phyloP scores from a whole-genome alignment of 2,888 invertebrate genomes.

The Lysandra bellargus region DNA sequence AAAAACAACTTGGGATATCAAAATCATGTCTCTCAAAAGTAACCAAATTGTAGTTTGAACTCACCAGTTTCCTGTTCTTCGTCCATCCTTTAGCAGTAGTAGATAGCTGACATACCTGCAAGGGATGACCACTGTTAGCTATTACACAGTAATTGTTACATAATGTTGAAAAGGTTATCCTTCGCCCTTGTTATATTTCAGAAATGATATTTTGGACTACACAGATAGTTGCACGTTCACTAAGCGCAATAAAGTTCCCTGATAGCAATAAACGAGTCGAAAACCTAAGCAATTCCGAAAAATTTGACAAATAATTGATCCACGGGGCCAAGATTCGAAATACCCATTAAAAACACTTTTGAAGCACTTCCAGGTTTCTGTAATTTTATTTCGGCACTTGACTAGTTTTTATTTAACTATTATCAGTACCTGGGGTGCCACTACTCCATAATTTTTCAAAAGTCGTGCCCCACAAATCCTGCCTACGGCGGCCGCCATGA shows the following conservation, averaged over 20 bases:
- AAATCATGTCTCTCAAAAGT: background rate
- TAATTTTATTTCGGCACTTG: slow-evolving; percentile 38
- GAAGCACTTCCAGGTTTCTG: slow-evolving; percentile 32
- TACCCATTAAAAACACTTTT: background rate
- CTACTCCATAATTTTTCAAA: slow-evolving; percentile 86
- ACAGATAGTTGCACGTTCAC: background rate
- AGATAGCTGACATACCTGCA: slow-evolving; percentile 88
- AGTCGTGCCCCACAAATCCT: slow-evolving; percentile 92
- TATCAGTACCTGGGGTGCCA: slow-evolving; percentile 85
- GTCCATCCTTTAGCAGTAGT: slow-evolving; percentile 88
- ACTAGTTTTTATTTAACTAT: slow-evolving; percentile 51
- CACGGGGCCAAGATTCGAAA: background rate
- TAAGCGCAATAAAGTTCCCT: background rate
- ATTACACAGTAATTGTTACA: slow-evolving; percentile 70
- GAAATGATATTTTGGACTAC: slow-evolving; percentile 4
- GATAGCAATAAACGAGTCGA: background rate
- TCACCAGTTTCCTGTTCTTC: slow-evolving; percentile 88
- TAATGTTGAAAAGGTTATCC: slow-evolving; percentile 76
- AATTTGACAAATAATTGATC: slow-evolving; percentile 17
- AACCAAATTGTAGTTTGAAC: slow-evolving; percentile 50
- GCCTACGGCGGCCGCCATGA: slow-evolving; percentile 94
- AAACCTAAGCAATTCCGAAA: background rate
- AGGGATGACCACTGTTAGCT: slow-evolving; percentile 65
- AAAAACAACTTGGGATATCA: background rate
- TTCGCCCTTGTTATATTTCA: slow-evolving; percentile 53